Base-by-base conservation (phyloP, 2,888 invertebrate genomes). In the Mylabris sibirica region DNA sequence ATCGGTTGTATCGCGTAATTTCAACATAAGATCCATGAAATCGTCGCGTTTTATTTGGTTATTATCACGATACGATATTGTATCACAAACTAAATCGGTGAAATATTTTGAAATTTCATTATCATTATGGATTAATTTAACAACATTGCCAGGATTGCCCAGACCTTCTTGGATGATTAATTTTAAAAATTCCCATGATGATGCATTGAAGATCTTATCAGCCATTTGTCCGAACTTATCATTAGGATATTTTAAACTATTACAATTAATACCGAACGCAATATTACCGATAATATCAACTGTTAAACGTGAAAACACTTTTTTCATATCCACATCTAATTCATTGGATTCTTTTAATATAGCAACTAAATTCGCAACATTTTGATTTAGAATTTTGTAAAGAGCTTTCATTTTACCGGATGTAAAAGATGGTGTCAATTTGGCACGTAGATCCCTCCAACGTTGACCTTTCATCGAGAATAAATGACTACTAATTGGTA, bases 21-120 rank as follows among this genome's bases (percentile, higher is more conserved):
- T 84, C 20, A 87, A 80, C 63, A 89, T 79, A 2, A 88, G 75
- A 2, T 67, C 35, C 59, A 69, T 22, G 9, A 69, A 59, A 44
- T 69, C 69, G 35, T 69, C 41, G 3, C 66, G 53, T n/a, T 22
- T 17, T 11, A 69, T 4, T 12, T 67, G 20, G 34, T 64, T 59
- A 11, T 67, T 41, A 11, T 67, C 64, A 4, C 69, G 60, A 57
- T 64, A 63, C 60, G 2, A 69, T 34, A 14, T n/a, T n/a, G 53
- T 64, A 1, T 61, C 53, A 20, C 24, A 14, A 11, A 67, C 64
- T 0, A 69, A 12, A 24, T 61, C 17, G 9, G 20, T 22, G n/a
- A 69, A 69, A 30, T 60, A 67, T 22, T 59, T 6, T 20, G 63
- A 38, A 26, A 61, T 8, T 22, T 60, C 17, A 14, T 22, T 35